Base-by-base conservation (phyloP, 2,113 vertebrate genomes). In the Melospiza georgiana region DNA sequence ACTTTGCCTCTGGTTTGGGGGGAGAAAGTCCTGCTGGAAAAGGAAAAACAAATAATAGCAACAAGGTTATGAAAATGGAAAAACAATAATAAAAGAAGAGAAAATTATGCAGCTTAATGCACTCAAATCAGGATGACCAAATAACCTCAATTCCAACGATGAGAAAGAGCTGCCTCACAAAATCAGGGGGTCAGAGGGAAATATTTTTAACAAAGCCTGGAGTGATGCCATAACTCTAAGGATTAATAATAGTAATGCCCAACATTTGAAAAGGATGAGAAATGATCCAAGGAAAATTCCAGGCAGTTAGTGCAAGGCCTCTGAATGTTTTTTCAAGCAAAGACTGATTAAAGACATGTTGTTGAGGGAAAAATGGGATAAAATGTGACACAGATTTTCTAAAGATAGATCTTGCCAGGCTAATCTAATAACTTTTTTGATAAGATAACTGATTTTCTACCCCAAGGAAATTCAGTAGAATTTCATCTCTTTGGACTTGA, bases 361-460 rank as follows among this genome's bases (percentile, higher is more conserved):
- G 82, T 94, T 93, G 80, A 90, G 61, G 83, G 89, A 28, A 93
- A 95, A 95, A 87, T 89, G 86, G 80, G 83, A 95, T 93, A 92
- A 95, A 97, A 92, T 87, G 80, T 94, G 93, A 94, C 95, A 96
- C 68, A 92, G 75, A 96, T 96, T 92, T 96, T 95, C 95, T 94
- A 94, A 97, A 96, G 94, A 95, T 95, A 97, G 93, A 90, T 92
- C 89, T 89, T 92, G 83, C 83, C 89, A 78, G 80, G 87, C 95
- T 96, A 93, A 97, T 95, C 65, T 95, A 96, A 95, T 97, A 91
- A 86, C 61, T 78, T 89, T 63, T 80, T 89, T 90, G 65, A 85
- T 95, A 95, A 94, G 87, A 93, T 92, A 92, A 89, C 89, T 90
- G 76, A 81, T 94, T 92, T 94, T 89, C 76, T 95, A 90, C 93